Conservation (phyloP, 2,888 invertebrate species). For the Pseudococcus viburni region DNA sequence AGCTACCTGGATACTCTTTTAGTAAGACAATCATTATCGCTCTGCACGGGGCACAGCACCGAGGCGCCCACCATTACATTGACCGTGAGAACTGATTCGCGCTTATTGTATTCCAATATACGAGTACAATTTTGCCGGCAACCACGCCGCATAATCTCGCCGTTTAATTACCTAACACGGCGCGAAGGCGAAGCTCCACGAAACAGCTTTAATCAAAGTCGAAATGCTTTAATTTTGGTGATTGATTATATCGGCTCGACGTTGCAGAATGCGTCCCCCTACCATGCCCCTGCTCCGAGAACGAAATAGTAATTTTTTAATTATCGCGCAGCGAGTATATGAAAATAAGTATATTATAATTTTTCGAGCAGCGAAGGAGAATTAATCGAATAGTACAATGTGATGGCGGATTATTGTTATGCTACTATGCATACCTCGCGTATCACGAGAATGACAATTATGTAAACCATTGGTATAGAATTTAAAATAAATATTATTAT, state of each 20-base stretch:
- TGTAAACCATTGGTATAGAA: not conserved
- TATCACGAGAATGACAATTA: not conserved
- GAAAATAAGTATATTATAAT: constrained; percentile 1
- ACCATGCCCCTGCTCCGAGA: not conserved
- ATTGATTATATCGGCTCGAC: constrained; percentile 41
- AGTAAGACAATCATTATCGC: constrained; percentile 66
- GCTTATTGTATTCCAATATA: constrained; percentile 61
- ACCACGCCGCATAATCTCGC: constrained; percentile 65
- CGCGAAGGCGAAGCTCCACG: constrained; percentile 47
- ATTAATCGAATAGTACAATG: not conserved
- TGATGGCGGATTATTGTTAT: not conserved
- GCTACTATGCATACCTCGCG: not conserved
- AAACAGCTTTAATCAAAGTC: constrained; percentile 63
- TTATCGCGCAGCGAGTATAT: constrained; percentile 5
- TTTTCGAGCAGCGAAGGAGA: not conserved
- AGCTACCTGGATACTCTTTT: constrained; percentile 66
- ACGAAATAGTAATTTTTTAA: constrained; percentile 26
- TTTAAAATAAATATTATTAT: not conserved
- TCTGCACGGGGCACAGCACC: constrained; percentile 66
- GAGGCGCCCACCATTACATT: constrained; percentile 66
- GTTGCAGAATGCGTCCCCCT: not conserved
- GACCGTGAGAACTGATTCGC: constrained; percentile 66
- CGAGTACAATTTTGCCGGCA: constrained; percentile 56
- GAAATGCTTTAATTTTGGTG: constrained; percentile 60
- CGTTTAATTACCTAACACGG: constrained; percentile 64